Evolutionary conservation across 1,140 invertebrate genomes (phyloP).

Genomic region (Danaus plexippus): DNA sequence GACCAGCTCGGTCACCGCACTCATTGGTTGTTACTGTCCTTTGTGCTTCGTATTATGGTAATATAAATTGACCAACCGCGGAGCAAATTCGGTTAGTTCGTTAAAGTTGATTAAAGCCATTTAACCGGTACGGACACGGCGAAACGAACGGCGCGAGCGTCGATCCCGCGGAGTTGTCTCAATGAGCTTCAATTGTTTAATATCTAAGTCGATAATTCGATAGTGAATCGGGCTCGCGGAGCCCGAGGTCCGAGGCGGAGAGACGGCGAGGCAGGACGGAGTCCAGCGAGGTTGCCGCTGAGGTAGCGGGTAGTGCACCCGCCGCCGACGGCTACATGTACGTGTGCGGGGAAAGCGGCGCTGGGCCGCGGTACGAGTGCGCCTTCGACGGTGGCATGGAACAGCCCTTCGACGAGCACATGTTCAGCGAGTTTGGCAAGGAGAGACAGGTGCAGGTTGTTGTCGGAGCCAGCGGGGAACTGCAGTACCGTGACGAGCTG

Average conservation of each 20-base stretch:
- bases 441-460: constrained; percentile 79
- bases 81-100: constrained; percentile 72
- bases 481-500: constrained; percentile 72
- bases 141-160: constrained; percentile 63
- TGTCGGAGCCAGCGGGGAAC: constrained; percentile 75
- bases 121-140: constrained; percentile 67
- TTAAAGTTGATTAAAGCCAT: constrained; percentile 73
- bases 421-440: constrained; percentile 81
- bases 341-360: constrained; percentile 53
- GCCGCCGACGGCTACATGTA: constrained; percentile 63
- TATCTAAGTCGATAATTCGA: constrained; percentile 60
- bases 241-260: constrained; percentile 29
- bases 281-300: constrained; percentile 59
- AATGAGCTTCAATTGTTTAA: constrained; percentile 72
- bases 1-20: constrained; percentile 31
- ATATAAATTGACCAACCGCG: constrained; percentile 73
- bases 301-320: constrained; percentile 57
- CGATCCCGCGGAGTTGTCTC: constrained; percentile 57
- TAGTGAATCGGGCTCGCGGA: constrained; percentile 36
- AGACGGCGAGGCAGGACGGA: constrained; percentile 52
- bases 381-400: constrained; percentile 74
- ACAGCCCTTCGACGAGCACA: constrained; percentile 82
- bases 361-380: constrained; percentile 52
- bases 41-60: constrained; percentile 62
- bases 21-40: constrained; percentile 48